phyloP scores from a whole-genome alignment of 2,113 vertebrate species.

The Phyllopteryx taeniolatus region DNA sequence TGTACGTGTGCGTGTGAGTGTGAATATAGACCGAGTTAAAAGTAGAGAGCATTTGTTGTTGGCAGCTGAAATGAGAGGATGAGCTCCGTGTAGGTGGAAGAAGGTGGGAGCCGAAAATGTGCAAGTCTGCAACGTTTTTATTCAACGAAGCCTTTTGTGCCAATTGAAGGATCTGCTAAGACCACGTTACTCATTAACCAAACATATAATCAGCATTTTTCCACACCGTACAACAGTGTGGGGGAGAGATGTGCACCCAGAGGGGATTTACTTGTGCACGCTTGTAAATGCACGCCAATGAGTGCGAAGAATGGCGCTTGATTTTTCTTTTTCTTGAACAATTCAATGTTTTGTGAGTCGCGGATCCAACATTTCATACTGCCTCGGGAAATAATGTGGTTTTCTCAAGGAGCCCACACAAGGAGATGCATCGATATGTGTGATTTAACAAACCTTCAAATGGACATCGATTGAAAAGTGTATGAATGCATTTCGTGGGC shows the following conservation, averaged over 20 bases:
- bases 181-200: conserved; percentile 62
- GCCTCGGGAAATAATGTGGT: background rate
- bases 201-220: conserved; percentile 35
- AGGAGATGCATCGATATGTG: background rate
- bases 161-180: conserved; percentile 30
- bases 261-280: conserved; percentile 33
- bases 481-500: background rate
- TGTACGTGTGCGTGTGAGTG: conserved; percentile 9
- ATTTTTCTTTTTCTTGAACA: conserved; percentile 44
- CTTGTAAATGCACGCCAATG: conserved; percentile 40
- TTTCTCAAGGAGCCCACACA: background rate
- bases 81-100: conserved; percentile 81
- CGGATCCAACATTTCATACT: conserved; percentile 21
- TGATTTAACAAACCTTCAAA: background rate
- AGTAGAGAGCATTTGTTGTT: conserved; percentile 71
- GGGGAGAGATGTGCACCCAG: conserved; percentile 8
- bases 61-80: conserved; percentile 70
- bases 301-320: conserved; percentile 26
- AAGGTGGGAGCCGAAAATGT: conserved; percentile 79
- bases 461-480: background rate
- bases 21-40: conserved; percentile 75
- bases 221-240: background rate
- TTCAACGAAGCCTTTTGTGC: conserved; percentile 46
- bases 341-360: conserved; percentile 47
- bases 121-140: conserved; percentile 80